A percentile compares a stretch with the other conserved stretches of the same genome.
These are phyloP conservation scores for Syngnathus floridae DNA, from an alignment of 2,113 vertebrate genomes.

Conservation along the genomic window DNA sequence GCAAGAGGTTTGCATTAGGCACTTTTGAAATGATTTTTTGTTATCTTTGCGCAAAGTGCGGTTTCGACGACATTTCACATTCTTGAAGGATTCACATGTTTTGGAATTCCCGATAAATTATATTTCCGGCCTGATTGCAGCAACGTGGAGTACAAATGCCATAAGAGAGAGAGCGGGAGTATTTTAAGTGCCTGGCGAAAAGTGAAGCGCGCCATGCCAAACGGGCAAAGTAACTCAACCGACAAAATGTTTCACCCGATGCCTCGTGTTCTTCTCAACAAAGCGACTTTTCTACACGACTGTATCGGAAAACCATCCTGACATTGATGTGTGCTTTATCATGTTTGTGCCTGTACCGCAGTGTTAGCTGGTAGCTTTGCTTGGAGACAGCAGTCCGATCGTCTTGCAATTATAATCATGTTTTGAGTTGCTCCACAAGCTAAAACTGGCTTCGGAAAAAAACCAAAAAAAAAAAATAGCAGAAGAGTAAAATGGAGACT, in stretches of 20 bases:
- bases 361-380: constrained; percentile 47
- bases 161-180: constrained; percentile 41
- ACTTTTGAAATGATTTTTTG: constrained; percentile 25
- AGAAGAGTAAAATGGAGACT: constrained; percentile 19
- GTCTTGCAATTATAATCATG: constrained; percentile 31
- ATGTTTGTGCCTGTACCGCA: constrained; percentile 26
- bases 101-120: constrained; percentile 25
- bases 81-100: constrained; percentile 46
- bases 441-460: constrained; percentile 31
- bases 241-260: constrained; percentile 46
- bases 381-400: constrained; percentile 22
- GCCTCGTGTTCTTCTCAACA: constrained; percentile 49
- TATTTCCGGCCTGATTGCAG: constrained; percentile 30
- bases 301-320: constrained; percentile 35
- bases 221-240: constrained; percentile 16
- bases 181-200: constrained; percentile 72
- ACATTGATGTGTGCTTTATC: constrained; percentile 30
- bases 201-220: constrained; percentile 7
- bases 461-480: constrained; percentile 2
- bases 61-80: constrained; percentile 33
- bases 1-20: constrained; percentile 24
- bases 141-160: constrained; percentile 40
- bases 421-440: constrained; percentile 56
- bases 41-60: constrained; percentile 21
- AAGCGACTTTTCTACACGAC: constrained; percentile 49